A percentile compares a stretch with the other conserved stretches of the same genome.
Evolutionary conservation across 2,888 invertebrate species (phyloP).

Genomic region (Dioctria linearis): DNA sequence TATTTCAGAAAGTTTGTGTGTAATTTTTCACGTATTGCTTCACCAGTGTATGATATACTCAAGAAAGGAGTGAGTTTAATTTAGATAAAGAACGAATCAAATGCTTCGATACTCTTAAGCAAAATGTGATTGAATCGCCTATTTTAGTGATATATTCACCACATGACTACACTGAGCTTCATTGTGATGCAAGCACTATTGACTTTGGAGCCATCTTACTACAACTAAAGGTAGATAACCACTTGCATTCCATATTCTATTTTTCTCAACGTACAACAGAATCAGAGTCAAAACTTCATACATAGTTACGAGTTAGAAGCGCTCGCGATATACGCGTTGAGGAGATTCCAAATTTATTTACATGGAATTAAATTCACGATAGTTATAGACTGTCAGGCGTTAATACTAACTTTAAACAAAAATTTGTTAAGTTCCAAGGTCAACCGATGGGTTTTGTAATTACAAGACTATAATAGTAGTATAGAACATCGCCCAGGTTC

Average conservation of each 20-base stretch:
- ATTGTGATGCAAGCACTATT: background rate
- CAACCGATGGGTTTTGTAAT: no score
- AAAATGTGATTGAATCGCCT: background rate
- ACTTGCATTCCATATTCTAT: background rate
- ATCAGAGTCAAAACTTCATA: background rate
- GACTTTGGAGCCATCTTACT: background rate
- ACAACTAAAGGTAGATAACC: background rate
- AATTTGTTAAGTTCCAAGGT: no score
- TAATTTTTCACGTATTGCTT: no score
- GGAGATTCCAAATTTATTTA: background rate
- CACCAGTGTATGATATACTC: no score
- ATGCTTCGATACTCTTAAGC: background rate
- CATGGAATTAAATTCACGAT: background rate
- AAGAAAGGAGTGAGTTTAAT: background rate
- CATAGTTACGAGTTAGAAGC: background rate
- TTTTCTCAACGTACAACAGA: background rate
- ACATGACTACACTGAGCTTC: background rate
- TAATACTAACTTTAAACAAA: no score
- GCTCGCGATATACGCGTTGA: background rate
- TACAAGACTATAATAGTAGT: no score
- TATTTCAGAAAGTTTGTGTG: no score
- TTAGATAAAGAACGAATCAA: no score
- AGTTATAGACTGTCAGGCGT: no score
- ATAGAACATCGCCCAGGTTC: no score
- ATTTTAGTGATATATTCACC: background rate